Evolutionary conservation across 2,113 vertebrate species (phyloP), one percentile per base, ranked within the genome.

Genomic region (Equus quagga): DNA sequence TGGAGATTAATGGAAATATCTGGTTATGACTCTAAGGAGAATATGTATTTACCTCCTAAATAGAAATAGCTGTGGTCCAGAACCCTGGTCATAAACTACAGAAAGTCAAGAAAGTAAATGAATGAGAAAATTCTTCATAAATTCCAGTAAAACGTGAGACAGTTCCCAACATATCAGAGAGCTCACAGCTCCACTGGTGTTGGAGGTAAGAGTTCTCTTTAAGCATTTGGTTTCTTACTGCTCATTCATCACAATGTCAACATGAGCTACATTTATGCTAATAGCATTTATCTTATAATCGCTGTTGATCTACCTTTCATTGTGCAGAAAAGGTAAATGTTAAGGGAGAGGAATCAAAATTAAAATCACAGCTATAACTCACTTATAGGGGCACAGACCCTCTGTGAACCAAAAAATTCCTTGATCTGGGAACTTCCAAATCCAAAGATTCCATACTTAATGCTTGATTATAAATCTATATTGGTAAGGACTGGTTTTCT

Each of bases 371-470:
- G 14, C 26, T 89, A 5, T 75, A 89, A 67, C 56, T 89, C 92
- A 82, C 24, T 84, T 91, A 10, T 13, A 83, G 31, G 17, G 14
- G 28, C 13, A 60, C 3, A 91, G 56, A 82, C 62, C 51, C 60
- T 89, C 46, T 67, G 46, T 89, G 78, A 94, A 82, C 62, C 62
- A 89, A 67, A 64, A 72, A 72, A 91, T 76, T 85, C 36, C 67
- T 95, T 86, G 76, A 91, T 80, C 69, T 93, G 56, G 41, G 36
- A 96, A 94, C n/a, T 87, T 58, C 65, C 28, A 95, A 89, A 80
- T 51, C 60, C 60, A 93, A 75, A 97, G 54, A 95, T 75, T 86
- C 51, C 26, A 82, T 62, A 60, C 18, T 87, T 85, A 81, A 82
- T 15, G 64, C 33, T 84, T 91, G 54, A 51, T 82, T 91, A 73